phyloP scores from a whole-genome alignment of 2,888 invertebrate species.

The Bugulina stolonifera region DNA sequence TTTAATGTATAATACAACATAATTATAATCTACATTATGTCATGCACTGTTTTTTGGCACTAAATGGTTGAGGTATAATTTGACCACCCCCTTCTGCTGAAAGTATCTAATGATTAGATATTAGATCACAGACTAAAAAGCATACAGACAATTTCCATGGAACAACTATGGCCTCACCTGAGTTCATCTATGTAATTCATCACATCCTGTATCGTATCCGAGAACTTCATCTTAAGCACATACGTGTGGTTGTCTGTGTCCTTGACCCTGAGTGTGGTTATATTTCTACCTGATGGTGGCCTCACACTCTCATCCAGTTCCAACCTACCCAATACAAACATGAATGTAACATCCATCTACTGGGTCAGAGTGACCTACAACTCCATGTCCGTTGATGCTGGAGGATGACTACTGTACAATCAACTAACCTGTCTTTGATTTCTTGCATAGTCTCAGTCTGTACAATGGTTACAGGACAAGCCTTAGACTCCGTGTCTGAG shows the following conservation, averaged over 20 bases:
- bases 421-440: slow-evolving; percentile 43
- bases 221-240: slow-evolving; percentile 50
- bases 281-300: slow-evolving; percentile 38
- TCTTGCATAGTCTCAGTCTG: slow-evolving; percentile 40
- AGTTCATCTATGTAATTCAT: slow-evolving; percentile 40
- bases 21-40: too few species aligned
- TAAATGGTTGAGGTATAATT: too few species aligned
- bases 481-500: slow-evolving; percentile 18
- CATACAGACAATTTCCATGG: too few species aligned
- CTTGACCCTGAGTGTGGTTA: slow-evolving; percentile 47
- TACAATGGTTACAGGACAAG: slow-evolving; percentile 36
- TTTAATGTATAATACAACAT: too few species aligned
- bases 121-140: too few species aligned
- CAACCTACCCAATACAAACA: slow-evolving; percentile 29
- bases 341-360: too few species aligned
- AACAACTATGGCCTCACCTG: slow-evolving; percentile 38
- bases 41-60: too few species aligned
- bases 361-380: too few species aligned
- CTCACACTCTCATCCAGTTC: slow-evolving; percentile 30
- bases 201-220: slow-evolving; percentile 46
- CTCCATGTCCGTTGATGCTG: too few species aligned
- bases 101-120: too few species aligned
- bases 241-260: slow-evolving; percentile 48
- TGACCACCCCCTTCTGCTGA: too few species aligned
- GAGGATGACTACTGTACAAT: too few species aligned